phyloP scores from a whole-genome alignment of 2,113 vertebrate genomes.

The Xerus inauris region DNA sequence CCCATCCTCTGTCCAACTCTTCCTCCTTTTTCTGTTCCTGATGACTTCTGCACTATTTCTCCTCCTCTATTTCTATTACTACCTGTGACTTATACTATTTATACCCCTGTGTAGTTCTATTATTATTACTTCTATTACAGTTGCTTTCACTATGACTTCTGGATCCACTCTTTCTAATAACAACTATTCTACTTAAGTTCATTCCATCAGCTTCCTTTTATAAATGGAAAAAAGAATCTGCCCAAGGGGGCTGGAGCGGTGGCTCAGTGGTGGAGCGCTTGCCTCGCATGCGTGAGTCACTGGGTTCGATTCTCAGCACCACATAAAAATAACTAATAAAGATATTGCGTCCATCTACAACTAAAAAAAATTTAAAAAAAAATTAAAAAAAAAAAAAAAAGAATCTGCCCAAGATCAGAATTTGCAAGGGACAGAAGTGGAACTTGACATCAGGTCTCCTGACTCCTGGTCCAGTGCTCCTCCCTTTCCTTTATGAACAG shows the following conservation, averaged over 20 bases:
- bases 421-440: background rate
- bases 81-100: background rate
- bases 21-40: background rate
- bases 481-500: fast-evolving
- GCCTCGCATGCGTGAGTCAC: no score
- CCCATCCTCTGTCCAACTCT: background rate
- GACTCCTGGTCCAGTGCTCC: no score
- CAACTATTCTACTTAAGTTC: background rate
- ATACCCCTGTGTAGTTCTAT: background rate
- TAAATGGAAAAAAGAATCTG: background rate
- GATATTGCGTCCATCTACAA: no score
- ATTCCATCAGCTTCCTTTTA: background rate
- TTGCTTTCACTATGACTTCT: background rate
- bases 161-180: background rate
- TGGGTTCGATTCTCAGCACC: no score
- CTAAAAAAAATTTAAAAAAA: no score
- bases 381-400: background rate
- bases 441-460: background rate
- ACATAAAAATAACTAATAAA: no score
- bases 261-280: no score
- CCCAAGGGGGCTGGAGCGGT: no score
- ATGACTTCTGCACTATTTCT: background rate
- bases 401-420: background rate
- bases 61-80: background rate
- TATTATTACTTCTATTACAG: background rate